Base-by-base conservation (phyloP, 2,113 vertebrate species). In the Bothrops jararaca region DNA sequence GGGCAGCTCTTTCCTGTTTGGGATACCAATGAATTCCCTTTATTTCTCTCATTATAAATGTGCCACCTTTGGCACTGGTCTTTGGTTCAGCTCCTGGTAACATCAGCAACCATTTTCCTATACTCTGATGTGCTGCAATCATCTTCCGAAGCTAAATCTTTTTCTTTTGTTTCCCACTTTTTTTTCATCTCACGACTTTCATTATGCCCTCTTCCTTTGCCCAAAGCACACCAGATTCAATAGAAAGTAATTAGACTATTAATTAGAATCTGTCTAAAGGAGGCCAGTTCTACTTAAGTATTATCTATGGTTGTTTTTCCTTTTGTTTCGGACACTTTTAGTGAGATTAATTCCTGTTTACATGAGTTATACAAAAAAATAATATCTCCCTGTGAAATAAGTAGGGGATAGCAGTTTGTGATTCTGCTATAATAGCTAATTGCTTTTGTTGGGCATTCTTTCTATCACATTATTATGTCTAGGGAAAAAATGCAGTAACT, bases 241-340 rank as follows among this genome's bases (percentile, higher is more conserved):
- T 90, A 97, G 96, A 97, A 98, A 97, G 97, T 98, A 98, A 98
- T 98, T 95, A 98, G 95, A 97, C 95, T 97, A 97, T 98, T 98
- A 98, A 98, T 98, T 98, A 98, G 95, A 96, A 89, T 94, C 88
- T 96, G 97, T 96, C 94, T 96, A 96, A 96, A 96, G 87, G 89
- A 95, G 85, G 48, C 3, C 48, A 91, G 8, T 89, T 95, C 94
- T 95, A 53, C n/a, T 90, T 91, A 94, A n/a, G 11, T 95, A 96
- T 95, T 96, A 96, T 94, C 91, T 95, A 89, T 86, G 90, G 64
- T 58, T 91, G 34, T 56, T 54, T 94, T 24, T 39, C 39, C 85
- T 95, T 95, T 95, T 94, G 91, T 95, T 94, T 42, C 60, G 54
- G 89, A 39, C 90, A 11, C 90, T 56, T 93, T 93, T 94, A 86